Percentiles rank a stretch among this genome's conserved stretches.
These are phyloP conservation scores for Eretmochelys imbricata DNA, from an alignment of 2,113 vertebrate species.

Conservation along the genomic window DNA sequence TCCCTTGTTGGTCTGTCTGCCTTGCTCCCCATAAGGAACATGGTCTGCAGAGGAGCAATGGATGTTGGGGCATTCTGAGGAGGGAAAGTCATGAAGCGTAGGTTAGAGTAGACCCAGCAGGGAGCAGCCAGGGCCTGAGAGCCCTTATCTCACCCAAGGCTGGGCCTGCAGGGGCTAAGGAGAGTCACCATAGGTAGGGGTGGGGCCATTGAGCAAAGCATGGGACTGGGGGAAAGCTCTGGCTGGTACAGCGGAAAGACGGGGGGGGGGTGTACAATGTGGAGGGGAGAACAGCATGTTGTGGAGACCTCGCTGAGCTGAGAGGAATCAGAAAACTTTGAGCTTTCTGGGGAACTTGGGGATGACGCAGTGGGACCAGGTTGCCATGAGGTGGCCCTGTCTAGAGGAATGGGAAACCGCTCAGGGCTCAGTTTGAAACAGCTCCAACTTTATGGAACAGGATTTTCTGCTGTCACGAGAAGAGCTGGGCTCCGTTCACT, in stretches of 20 bases:
- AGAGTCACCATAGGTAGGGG: not conserved
- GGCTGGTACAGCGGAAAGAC: not conserved
- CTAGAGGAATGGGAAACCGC: not conserved
- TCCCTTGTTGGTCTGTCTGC: too few relatives aligned
- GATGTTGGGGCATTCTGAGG: too few relatives aligned
- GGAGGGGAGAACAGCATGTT: not conserved
- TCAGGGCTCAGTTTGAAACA: not conserved
- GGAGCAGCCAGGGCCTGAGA: not conserved
- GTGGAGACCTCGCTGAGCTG: not conserved
- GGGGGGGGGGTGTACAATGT: not conserved
- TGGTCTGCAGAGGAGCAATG: not conserved
- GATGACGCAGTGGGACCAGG: not conserved
- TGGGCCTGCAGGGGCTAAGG: not conserved
- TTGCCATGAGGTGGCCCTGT: not conserved
- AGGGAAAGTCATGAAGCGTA: not conserved
- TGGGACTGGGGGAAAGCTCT: not conserved
- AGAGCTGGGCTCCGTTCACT: not conserved
- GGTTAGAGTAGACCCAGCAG: not conserved
- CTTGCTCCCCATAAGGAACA: not conserved
- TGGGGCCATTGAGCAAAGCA: not conserved
- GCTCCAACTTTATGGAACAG: not conserved
- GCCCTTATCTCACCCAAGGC: not conserved
- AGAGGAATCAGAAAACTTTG: not conserved
- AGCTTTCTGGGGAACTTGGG: not conserved
- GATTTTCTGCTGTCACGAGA: not conserved